These are phyloP conservation scores for Drosophila parthenogenetica DNA, from an alignment of 2,888 invertebrate genomes.

Conservation along the genomic window DNA sequence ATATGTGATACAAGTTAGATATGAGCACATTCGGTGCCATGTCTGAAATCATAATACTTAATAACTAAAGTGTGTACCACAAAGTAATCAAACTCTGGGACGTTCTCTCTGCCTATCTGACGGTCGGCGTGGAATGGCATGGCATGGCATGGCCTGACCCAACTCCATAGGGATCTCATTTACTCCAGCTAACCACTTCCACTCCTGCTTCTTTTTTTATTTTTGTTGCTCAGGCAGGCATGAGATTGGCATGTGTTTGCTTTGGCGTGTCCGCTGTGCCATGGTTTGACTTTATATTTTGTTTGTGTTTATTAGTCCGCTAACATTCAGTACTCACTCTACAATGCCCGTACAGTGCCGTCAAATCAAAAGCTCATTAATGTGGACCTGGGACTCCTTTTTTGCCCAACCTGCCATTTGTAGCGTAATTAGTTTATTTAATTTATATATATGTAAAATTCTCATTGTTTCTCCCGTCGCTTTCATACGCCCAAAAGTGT, in stretches of 20 bases:
- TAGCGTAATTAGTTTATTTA: constrained; percentile 77
- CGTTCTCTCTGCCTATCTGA: constrained; percentile 28
- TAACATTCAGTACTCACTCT: constrained; percentile 27
- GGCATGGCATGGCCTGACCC: background rate
- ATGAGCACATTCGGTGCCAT: constrained; percentile 19
- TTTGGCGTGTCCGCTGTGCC: constrained; percentile 62
- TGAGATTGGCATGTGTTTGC: constrained; percentile 57
- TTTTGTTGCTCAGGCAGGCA: constrained; percentile 28
- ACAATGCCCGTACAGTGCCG: constrained; percentile 28
- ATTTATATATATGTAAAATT: constrained; percentile 59
- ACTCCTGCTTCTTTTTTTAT: constrained; percentile 9
- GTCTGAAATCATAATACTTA: constrained; percentile 32
- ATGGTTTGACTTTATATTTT: constrained; percentile 59
- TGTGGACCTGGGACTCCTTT: constrained; percentile 29
- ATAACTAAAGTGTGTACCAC: constrained; percentile 55
- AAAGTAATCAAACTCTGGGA: constrained; percentile 63
- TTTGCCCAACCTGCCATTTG: constrained; percentile 18
- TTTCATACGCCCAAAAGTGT: constrained; percentile 44
- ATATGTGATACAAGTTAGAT: constrained; percentile 39
- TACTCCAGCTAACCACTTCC: constrained; percentile 1
- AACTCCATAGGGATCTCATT: constrained; percentile 20
- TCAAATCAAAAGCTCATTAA: constrained; percentile 77
- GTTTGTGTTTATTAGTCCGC: constrained; percentile 68
- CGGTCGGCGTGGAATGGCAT: background rate
- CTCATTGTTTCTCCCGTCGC: constrained; percentile 20